Conservation (phyloP, 1,140 invertebrate species). For the Tachypleus tridentatus region DNA sequence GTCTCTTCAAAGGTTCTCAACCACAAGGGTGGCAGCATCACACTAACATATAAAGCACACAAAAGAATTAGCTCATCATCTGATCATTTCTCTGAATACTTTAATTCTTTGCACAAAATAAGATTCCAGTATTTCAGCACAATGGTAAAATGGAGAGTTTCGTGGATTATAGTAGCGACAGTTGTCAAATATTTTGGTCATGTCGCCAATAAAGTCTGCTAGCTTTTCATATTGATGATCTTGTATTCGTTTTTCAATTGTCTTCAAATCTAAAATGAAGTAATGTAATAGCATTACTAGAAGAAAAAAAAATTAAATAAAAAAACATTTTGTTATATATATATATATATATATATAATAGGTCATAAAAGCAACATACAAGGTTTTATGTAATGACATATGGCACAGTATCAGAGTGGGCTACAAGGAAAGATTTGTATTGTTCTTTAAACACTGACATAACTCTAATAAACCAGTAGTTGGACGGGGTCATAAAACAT, state of each 20-base stretch:
- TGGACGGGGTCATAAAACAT: no score
- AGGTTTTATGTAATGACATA: neutral
- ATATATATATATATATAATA: no score
- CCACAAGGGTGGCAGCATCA: no score
- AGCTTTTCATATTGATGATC: slow-evolving; percentile 70
- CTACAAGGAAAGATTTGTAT: neutral
- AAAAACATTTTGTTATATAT: slow-evolving; percentile 5
- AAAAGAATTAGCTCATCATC: slow-evolving; percentile 4
- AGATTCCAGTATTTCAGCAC: slow-evolving; percentile 86
- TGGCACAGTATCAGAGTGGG: neutral
- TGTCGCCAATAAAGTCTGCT: slow-evolving; percentile 90
- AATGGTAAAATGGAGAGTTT: slow-evolving; percentile 88
- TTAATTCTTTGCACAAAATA: slow-evolving; percentile 66
- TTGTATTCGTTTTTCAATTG: slow-evolving; percentile 77
- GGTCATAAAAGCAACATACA: neutral
- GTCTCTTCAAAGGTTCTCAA: no score
- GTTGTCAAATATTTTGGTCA: slow-evolving; percentile 97
- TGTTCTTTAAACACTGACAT: neutral
- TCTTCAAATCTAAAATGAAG: slow-evolving; percentile 71
- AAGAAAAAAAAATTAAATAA: slow-evolving; percentile 6
- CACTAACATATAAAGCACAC: no score
- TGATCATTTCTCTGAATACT: slow-evolving; percentile 30
- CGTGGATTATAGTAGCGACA: slow-evolving; percentile 93
- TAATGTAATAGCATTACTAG: slow-evolving; percentile 2
- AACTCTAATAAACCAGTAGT: no score